Percentiles rank a stretch among this genome's conserved stretches.
Conservation (phyloP, 64 coral and sea anemone species). For the Catalaphyllia jardinei region DNA sequence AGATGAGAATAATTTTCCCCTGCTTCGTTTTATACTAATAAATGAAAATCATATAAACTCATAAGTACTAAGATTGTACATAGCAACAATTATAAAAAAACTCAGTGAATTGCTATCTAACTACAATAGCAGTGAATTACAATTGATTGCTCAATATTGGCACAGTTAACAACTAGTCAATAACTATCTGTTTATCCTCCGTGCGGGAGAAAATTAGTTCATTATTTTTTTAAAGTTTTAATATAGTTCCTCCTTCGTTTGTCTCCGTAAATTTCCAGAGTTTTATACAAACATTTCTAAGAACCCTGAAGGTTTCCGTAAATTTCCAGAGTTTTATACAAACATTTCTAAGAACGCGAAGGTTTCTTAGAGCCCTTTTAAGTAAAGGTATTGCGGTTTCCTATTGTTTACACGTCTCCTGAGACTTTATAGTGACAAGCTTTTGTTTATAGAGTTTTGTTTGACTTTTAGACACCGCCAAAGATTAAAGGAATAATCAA, state of each 20-base stretch:
- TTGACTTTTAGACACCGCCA: background rate
- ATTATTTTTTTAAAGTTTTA: background rate
- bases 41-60: too few relatives aligned
- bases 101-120: background rate
- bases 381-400: background rate
- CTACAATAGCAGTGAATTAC: background rate
- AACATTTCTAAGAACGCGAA: background rate
- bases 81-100: background rate
- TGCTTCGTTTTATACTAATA: too few relatives aligned
- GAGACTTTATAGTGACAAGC: background rate
- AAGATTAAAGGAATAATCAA: background rate
- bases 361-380: too few relatives aligned
- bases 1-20: too few relatives aligned
- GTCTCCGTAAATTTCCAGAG: background rate
- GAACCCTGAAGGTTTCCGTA: background rate
- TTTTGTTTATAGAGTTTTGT: conserved; percentile 5
- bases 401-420: background rate
- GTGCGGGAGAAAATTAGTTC: background rate
- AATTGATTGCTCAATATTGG: background rate
- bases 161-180: background rate
- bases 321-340: background rate
- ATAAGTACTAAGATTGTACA: too few relatives aligned
- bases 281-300: background rate
- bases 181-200: background rate
- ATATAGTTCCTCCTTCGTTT: background rate